phyloP scores from a whole-genome alignment of 2,888 invertebrate species.

The Alloplasta piceator region DNA sequence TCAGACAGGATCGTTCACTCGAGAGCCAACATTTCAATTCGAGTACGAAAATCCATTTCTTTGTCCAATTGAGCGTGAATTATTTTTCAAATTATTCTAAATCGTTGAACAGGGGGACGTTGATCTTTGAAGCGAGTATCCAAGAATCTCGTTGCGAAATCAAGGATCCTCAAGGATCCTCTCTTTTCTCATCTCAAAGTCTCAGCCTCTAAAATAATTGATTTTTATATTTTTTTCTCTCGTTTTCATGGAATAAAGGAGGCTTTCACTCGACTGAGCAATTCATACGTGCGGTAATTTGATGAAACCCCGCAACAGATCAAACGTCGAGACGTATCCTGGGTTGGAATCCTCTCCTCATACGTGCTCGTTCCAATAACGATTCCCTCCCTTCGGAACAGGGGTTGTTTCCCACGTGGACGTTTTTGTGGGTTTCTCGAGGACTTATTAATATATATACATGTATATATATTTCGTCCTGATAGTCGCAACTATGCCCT shows the following conservation, averaged over 20 bases:
- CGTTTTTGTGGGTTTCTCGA: constrained; percentile 50
- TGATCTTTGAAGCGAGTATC: too few relatives aligned
- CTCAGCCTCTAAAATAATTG: too few relatives aligned
- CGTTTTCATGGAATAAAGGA: background rate
- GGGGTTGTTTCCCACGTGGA: constrained; percentile 14
- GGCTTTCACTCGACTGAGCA: constrained; percentile 40
- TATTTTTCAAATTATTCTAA: too few relatives aligned
- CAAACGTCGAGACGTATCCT: constrained; percentile 62
- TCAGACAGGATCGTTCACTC: too few relatives aligned
- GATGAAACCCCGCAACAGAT: constrained; percentile 67
- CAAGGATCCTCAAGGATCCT: too few relatives aligned
- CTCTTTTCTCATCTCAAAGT: too few relatives aligned
- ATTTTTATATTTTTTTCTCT: background rate
- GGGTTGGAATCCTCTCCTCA: constrained; percentile 36
- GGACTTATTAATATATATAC: constrained; percentile 4
- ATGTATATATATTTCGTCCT: constrained; percentile 6
- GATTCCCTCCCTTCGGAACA: constrained; percentile 43
- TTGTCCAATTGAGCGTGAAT: too few relatives aligned
- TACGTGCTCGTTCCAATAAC: constrained; percentile 30
- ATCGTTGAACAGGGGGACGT: too few relatives aligned
- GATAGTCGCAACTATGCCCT: too few relatives aligned
- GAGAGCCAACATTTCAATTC: too few relatives aligned
- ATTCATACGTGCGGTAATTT: constrained; percentile 58
- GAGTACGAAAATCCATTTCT: too few relatives aligned
- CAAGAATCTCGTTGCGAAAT: too few relatives aligned